These are phyloP conservation scores for Microhierax caerulescens DNA, from an alignment of 2,797 vertebrate genomes.

Conservation along the genomic window DNA sequence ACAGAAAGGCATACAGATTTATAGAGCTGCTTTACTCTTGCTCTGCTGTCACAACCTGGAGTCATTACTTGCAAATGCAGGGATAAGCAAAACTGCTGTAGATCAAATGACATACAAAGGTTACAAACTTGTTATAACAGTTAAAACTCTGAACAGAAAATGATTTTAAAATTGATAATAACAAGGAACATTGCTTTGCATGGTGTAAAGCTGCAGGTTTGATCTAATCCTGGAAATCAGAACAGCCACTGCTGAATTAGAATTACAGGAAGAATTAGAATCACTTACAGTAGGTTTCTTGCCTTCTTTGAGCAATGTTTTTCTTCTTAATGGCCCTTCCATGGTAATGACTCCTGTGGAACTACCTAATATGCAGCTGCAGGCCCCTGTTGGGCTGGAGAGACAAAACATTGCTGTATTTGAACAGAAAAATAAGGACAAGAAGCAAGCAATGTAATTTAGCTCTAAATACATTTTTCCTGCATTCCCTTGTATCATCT, in stretches of 20 bases:
- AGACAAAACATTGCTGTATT: background rate
- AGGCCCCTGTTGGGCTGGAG: conserved; percentile 78
- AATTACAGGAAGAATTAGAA: background rate
- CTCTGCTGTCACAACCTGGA: background rate
- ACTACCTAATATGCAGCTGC: conserved; percentile 81
- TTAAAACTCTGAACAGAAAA: background rate
- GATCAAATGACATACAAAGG: background rate
- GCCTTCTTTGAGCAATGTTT: conserved; percentile 92
- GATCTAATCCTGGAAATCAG: background rate
- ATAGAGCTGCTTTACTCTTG: background rate
- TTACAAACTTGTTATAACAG: background rate
- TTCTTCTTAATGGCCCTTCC: conserved; percentile 90
- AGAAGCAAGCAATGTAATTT: background rate
- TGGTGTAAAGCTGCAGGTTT: background rate
- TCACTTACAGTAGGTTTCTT: conserved; percentile 88
- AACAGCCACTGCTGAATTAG: background rate
- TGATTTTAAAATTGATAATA: background rate
- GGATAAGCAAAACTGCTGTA: background rate
- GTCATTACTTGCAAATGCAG: background rate
- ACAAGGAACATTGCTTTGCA: background rate
- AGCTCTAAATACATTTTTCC: background rate
- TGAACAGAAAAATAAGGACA: background rate
- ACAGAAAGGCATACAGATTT: background rate
- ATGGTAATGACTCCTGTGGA: conserved; percentile 82
- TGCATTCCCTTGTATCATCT: background rate